Evolutionary conservation across 2,888 invertebrate genomes (phyloP).

Genomic region (Buathra laborator): DNA sequence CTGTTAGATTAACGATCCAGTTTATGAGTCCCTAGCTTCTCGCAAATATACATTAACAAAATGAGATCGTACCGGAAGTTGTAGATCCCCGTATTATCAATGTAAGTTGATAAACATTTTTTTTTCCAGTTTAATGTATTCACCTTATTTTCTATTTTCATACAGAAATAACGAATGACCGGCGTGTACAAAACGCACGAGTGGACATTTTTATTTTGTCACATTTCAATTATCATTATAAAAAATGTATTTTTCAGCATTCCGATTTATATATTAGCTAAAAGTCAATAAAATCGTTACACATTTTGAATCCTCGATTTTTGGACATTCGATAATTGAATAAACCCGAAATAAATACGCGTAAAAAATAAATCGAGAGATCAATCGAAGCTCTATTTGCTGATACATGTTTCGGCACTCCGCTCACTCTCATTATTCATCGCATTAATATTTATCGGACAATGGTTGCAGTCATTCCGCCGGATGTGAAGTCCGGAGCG

Average conservation of each 20-base stretch:
- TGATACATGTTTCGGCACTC: conserved; percentile 9
- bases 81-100: neutral
- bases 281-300: neutral
- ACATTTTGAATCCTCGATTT: neutral
- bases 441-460: conserved; percentile 36
- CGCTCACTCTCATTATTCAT: neutral
- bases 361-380: neutral
- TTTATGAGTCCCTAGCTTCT: neutral
- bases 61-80: neutral
- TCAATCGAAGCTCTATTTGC: conserved; percentile 11
- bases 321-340: neutral
- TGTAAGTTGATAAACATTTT: neutral
- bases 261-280: neutral
- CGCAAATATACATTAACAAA: neutral
- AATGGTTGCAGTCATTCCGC: conserved; percentile 52
- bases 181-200: neutral
- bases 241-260: neutral
- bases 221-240: neutral
- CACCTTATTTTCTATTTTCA: neutral
- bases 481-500: conserved; percentile 12
- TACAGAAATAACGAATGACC: neutral
- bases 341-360: neutral
- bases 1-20: neutral
- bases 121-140: neutral
- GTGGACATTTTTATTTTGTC: neutral